Evolutionary conservation across 2,888 invertebrate species (phyloP).

Genomic region (Agonopterix heracliana): DNA sequence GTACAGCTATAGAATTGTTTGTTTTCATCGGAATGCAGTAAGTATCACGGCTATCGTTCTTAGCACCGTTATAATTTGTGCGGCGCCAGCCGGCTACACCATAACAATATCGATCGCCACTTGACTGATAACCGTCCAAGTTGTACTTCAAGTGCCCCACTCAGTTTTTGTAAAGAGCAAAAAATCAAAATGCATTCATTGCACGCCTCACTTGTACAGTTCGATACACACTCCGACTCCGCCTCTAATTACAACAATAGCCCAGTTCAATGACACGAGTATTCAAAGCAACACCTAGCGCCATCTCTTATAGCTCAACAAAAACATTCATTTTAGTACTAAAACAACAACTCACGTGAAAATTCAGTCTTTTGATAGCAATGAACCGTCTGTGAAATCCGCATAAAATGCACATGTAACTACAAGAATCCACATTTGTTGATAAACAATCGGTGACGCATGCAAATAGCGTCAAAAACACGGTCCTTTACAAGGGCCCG

Average conservation of each 20-base stretch:
- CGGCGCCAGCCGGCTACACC: no score
- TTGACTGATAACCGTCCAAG: no score
- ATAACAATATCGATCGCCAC: no score
- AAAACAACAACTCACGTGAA: constrained; percentile 55
- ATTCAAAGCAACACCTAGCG: constrained; percentile 44
- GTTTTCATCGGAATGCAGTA: no score
- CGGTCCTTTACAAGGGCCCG: constrained; percentile 61
- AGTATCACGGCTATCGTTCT: no score
- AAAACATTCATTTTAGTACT: constrained; percentile 36
- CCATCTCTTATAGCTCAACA: constrained; percentile 49
- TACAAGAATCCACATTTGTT: constrained; percentile 45
- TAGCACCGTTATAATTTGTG: no score
- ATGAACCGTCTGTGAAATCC: constrained; percentile 31
- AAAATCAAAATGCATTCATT: no score
- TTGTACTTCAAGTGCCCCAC: no score
- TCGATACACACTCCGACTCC: background rate
- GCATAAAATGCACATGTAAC: constrained; percentile 36
- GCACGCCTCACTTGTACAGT: no score
- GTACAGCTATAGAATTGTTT: no score
- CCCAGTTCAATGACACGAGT: constrained; percentile 58
- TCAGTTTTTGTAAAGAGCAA: no score
- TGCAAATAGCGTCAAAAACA: constrained; percentile 41
- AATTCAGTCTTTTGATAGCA: constrained; percentile 30
- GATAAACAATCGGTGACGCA: constrained; percentile 38
- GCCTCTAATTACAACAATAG: constrained; percentile 26